Evolutionary conservation across 2,113 vertebrate genomes (phyloP), one percentile per base, ranked within the genome.

Genomic region (rabbit (Oryctolagus cuniculus)): DNA sequence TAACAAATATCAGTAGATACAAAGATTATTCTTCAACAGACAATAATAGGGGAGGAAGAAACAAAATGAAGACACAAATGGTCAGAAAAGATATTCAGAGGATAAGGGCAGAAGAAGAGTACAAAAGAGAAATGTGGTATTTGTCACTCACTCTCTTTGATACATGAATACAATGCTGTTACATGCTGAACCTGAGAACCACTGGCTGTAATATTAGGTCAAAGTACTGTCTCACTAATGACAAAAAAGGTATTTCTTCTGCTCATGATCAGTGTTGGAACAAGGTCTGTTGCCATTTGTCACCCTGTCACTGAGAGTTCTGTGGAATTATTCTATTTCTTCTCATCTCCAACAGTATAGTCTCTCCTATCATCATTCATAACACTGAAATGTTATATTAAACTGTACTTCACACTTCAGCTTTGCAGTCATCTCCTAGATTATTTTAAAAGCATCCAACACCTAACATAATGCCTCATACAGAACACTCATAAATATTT

Each of bases 201-300:
- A 51, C 27, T 87, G 81, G 66, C 84, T 96, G 84, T 44, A 87
- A 66, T 34, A 89, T 81, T 61, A 91, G 61, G 87, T 75, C 89
- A 95, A 89, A 87, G 75, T 63, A 78, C 61, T 69, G 25, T 49
- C 38, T 90, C 44, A 83, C 49, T 55, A 90, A 66, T 19, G 51
- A 75, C 89, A 85, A 90, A 94, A 70, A 21, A 87, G 85, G 74
- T 85, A 77, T 95, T 73, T 73, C 78, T 93, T 96, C 17, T 92
- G 74, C 63, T 95, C 38, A 79, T 24, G 51, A 75, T 75, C 51
- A 69, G 69, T 25, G 24, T 31, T 91, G 58, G 51, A 88, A 90
- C 64, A 94, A 87, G 73, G 82, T 88, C 78, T 94, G 58, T 15
- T 66, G 74, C 55, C 82, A 86, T 90, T 95, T 85, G 85, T 94